These are phyloP conservation scores for Leptopilina boulardi DNA, from an alignment of 1,140 invertebrate genomes.

Conservation along the genomic window DNA sequence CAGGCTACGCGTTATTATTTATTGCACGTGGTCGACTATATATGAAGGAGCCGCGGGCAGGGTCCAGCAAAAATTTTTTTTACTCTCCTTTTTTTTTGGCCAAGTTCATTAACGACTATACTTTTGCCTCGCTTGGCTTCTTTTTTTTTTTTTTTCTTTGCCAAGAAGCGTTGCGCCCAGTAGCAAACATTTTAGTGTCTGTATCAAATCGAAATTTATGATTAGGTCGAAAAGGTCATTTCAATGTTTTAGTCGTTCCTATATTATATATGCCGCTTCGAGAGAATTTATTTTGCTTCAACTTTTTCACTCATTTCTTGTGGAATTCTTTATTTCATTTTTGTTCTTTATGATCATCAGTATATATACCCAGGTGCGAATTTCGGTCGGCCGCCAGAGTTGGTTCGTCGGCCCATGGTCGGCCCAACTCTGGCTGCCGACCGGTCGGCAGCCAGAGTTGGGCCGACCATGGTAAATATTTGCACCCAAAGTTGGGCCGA, in stretches of 20 bases:
- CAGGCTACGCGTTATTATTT: slow-evolving; percentile 52
- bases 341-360: neutral
- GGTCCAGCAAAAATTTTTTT: neutral
- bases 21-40: slow-evolving; percentile 46
- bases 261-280: too few relatives aligned
- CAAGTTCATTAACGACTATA: slow-evolving; percentile 50
- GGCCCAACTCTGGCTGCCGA: too few relatives aligned
- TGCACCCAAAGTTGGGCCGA: too few relatives aligned
- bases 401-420: too few relatives aligned
- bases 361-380: too few relatives aligned
- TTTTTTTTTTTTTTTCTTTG: slow-evolving; percentile 21
- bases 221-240: neutral
- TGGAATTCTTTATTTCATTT: neutral
- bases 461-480: too few relatives aligned
- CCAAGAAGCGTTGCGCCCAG: slow-evolving; percentile 42
- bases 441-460: too few relatives aligned
- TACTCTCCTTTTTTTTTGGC: slow-evolving; percentile 45
- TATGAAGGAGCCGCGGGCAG: slow-evolving; percentile 35
- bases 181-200: slow-evolving; percentile 20
- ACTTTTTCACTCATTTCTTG: neutral
- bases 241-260: neutral
- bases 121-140: slow-evolving; percentile 43
- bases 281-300: neutral
- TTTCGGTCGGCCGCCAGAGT: too few relatives aligned
- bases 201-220: slow-evolving; percentile 35